These are phyloP conservation scores for Lobophora halterata DNA, from an alignment of 2,888 invertebrate genomes.

Conservation along the genomic window DNA sequence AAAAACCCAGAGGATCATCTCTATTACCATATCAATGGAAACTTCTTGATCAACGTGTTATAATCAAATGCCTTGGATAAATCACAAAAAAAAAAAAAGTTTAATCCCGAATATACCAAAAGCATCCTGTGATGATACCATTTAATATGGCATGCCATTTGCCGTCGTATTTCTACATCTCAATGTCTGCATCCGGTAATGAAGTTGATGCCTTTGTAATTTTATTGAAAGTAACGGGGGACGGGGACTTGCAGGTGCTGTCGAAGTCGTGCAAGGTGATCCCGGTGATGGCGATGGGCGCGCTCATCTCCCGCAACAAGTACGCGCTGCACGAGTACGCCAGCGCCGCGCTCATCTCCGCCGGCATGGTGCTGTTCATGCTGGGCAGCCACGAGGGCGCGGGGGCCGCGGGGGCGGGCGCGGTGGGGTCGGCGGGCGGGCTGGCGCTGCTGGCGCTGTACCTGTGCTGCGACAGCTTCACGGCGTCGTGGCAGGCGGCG, in stretches of 20 bases:
- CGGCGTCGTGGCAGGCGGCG: constrained; percentile 98
- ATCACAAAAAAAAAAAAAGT: too few species aligned
- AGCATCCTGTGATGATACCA: too few species aligned
- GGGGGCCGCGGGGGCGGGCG: constrained; percentile 11
- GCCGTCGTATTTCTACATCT: not conserved
- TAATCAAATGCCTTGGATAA: too few species aligned
- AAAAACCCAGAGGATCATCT: too few species aligned
- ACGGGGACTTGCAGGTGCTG: constrained; percentile 80
- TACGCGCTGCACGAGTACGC: constrained; percentile 96
- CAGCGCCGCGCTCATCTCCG: constrained; percentile 92
- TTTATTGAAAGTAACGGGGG: too few species aligned
- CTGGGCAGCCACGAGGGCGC: constrained; percentile 85
- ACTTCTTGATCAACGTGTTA: too few species aligned
- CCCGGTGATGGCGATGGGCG: constrained; percentile 99
- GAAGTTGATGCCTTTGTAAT: too few species aligned
- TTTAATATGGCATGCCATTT: too few species aligned
- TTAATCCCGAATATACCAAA: too few species aligned
- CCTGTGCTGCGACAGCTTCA: constrained; percentile 98
- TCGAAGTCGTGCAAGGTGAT: constrained; percentile 99
- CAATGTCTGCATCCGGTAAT: too few species aligned
- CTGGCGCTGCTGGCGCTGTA: constrained; percentile 92
- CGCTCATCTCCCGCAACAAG: constrained; percentile 91
- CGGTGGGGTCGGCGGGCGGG: constrained; percentile 85
- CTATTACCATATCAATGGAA: too few species aligned
- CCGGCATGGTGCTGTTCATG: constrained; percentile 97